These are phyloP conservation scores for Nilaparvata lugens DNA, from an alignment of 1,140 invertebrate genomes.

Conservation along the genomic window DNA sequence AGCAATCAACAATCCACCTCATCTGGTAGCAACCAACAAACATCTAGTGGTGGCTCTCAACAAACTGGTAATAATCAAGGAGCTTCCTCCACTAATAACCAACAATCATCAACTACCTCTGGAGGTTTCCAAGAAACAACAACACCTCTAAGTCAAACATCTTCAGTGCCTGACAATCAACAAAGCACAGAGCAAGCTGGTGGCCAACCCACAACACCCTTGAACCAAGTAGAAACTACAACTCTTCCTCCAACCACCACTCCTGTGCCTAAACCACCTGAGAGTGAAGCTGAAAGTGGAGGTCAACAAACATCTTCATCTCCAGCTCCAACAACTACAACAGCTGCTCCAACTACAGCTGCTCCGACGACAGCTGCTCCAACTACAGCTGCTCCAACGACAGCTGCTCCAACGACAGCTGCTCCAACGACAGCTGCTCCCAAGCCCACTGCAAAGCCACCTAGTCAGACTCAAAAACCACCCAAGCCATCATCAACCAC, in stretches of 20 bases:
- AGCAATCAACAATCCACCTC: conserved; percentile 16
- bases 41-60: conserved; percentile 10
- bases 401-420: background rate
- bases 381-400: background rate
- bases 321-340: background rate
- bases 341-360: background rate
- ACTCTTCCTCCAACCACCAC: background rate
- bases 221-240: background rate
- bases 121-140: conserved; percentile 21
- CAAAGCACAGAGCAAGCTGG: conserved; percentile 3
- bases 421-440: background rate
- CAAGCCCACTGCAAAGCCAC: conserved; percentile 5
- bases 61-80: conserved; percentile 7
- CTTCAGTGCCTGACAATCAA: conserved; percentile 11
- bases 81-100: conserved; percentile 10
- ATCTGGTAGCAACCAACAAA: conserved; percentile 20
- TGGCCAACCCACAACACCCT: conserved; percentile 7
- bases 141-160: conserved; percentile 12
- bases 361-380: background rate
- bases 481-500: background rate
- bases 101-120: conserved; percentile 15
- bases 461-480: conserved; percentile 15
- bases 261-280: background rate
- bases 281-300: background rate
- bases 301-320: conserved; percentile 1